Evolutionary conservation across 37 sponge, comb jelly and placozoan species (phyloP), one percentile per base, ranked within the genome.

Genomic region (Tethya wilhelma): DNA sequence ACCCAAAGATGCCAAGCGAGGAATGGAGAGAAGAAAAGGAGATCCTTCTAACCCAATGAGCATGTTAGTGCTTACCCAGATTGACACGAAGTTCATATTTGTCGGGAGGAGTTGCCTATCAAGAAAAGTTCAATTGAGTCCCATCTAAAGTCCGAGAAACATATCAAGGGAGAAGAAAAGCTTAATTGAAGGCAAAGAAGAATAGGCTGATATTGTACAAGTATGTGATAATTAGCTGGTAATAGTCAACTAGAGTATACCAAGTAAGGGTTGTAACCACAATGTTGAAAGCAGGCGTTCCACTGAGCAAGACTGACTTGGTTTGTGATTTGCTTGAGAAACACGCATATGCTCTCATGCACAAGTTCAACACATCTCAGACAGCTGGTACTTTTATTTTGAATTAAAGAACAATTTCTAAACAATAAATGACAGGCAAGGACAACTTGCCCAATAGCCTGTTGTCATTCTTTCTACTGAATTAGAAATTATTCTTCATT

Each of bases 1-100:
- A 45, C 45, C 53, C n/a, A 68, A 68, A 68, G 72, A 53, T 44
- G 26, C 6, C 26, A 71, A 71, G 31, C 9, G 49, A 5, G 53
- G 55, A 26, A 71, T 44, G 31, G 72, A 53, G 12, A 44, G 6
- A 53, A 26, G 6, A 45, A 43, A 40, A 40, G 45, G 30, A n/a
- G 72, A 71, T 44, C 72, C 72, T 25, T 71, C 28, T 44, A 45
- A 71, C 29, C 72, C 4, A 23, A 4, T 43, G 72, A 71, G 7
- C 28, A 53, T 44, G 72, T 45, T 20, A 71, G 44, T 44, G 55
- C 72, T 46, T 67, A 67, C 38, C 67, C 39, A 5, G 4, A 36
- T 34, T 37, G 11, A 32, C 6, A 43, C 25, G 14, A 44, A 3
- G 17, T 20, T 62, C 20, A 9, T 62, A 25, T 25, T 9, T 62